These are phyloP conservation scores for Capromys pilorides DNA, from an alignment of 2,797 vertebrate genomes.

Conservation along the genomic window DNA sequence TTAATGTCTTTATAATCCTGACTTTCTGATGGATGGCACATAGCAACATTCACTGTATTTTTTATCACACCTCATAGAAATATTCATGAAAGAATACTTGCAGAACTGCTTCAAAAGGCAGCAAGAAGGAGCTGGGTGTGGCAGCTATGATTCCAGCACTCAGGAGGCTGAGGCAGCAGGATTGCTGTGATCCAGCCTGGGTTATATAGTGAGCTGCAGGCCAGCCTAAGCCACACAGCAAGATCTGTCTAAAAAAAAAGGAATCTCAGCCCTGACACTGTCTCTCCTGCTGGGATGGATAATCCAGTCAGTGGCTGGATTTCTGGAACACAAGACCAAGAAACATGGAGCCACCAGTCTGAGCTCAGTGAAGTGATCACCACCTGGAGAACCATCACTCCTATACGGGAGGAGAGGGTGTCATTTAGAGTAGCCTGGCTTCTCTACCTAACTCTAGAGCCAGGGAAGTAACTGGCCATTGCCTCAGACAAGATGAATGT, in stretches of 20 bases:
- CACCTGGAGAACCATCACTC: background rate
- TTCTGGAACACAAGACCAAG: background rate
- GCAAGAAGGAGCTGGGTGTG: background rate
- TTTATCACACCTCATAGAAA: background rate
- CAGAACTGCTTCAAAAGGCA: background rate
- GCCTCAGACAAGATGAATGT: background rate
- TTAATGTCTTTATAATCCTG: background rate
- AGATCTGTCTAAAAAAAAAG: background rate
- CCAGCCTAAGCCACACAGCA: background rate
- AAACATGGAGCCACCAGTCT: background rate
- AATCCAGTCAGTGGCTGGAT: background rate
- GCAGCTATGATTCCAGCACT: background rate
- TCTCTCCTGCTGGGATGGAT: background rate
- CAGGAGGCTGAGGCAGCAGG: background rate
- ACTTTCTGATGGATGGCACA: background rate
- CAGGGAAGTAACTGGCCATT: background rate
- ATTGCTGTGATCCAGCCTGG: background rate
- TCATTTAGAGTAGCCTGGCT: background rate
- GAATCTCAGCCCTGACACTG: background rate
- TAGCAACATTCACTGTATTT: background rate
- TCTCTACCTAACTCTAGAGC: background rate
- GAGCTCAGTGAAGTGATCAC: accelerated
- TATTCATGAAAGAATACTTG: background rate
- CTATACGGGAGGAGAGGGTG: background rate
- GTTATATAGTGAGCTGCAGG: background rate